Evolutionary conservation across 2,888 invertebrate genomes (phyloP).

Genomic region (Parascotia fuliginaria): DNA sequence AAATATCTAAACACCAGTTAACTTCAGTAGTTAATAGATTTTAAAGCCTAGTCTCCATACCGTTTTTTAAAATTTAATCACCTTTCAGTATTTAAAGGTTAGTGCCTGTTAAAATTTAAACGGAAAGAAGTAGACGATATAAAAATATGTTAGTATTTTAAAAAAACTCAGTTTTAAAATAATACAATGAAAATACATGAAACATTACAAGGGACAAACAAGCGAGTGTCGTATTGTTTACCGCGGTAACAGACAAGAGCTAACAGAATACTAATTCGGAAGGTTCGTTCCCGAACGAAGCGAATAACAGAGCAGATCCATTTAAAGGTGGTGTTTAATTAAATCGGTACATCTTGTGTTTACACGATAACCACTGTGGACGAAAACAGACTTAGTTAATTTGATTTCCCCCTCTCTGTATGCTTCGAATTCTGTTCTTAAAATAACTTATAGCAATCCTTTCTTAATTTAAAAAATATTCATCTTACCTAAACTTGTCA

Average conservation of each 20-base stretch:
- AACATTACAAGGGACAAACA: constrained; percentile 37
- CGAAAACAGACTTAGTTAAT: constrained; percentile 35
- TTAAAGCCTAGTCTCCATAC: no score
- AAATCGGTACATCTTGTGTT: constrained; percentile 53
- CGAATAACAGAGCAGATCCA: constrained; percentile 46
- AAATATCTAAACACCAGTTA: no score
- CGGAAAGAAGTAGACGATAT: no score
- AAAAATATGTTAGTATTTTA: no score
- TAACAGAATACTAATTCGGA: constrained; percentile 52
- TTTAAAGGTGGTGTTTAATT: constrained; percentile 50
- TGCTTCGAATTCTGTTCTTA: no score
- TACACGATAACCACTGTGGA: constrained; percentile 39
- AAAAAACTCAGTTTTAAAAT: not conserved
- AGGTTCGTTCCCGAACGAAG: constrained; percentile 38
- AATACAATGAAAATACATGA: constrained; percentile 9
- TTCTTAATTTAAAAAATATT: no score
- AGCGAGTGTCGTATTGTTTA: constrained; percentile 51
- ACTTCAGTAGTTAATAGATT: no score
- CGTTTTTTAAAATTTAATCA: no score
- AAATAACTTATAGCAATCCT: no score
- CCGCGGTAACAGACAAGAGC: constrained; percentile 39
- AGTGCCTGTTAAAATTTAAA: no score
- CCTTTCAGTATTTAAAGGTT: no score
- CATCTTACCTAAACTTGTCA: no score
- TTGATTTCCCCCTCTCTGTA: constrained; percentile 12